Conservation (phyloP, 2,888 invertebrate species). For the Neocrepidodera transversa region DNA sequence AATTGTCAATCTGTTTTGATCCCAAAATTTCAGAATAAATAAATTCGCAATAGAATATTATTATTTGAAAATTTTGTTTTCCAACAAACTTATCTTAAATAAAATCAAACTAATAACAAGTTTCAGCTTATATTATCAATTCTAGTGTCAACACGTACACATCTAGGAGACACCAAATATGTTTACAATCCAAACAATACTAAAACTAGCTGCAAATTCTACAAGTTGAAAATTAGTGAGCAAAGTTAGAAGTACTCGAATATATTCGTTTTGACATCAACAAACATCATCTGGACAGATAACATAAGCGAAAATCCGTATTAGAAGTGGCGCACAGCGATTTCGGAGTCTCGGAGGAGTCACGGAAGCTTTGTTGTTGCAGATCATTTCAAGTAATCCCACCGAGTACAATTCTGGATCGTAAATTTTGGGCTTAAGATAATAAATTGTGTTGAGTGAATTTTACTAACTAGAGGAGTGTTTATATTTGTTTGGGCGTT, state of each 20-base stretch:
- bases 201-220: too few species aligned
- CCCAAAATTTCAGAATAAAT: too few species aligned
- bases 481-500: neutral
- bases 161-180: too few species aligned
- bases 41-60: too few species aligned
- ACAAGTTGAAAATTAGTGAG: neutral
- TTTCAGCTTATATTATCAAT: too few species aligned
- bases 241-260: neutral
- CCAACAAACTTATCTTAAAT: too few species aligned
- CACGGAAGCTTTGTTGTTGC: constrained; percentile 10
- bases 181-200: too few species aligned
- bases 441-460: constrained; percentile 14
- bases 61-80: too few species aligned
- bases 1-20: too few species aligned
- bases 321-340: constrained; percentile 3
- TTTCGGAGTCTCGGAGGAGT: neutral
- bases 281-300: constrained; percentile 6
- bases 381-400: constrained; percentile 8
- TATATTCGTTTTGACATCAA: neutral
- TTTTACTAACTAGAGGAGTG: neutral
- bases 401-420: constrained; percentile 14
- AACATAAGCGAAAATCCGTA: constrained; percentile 17
- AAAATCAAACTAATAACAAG: too few species aligned
- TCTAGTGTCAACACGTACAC: too few species aligned
- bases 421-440: constrained; percentile 16